These are phyloP conservation scores for Lasioglossum vierecki DNA, from an alignment of 2,888 invertebrate species.

Conservation along the genomic window DNA sequence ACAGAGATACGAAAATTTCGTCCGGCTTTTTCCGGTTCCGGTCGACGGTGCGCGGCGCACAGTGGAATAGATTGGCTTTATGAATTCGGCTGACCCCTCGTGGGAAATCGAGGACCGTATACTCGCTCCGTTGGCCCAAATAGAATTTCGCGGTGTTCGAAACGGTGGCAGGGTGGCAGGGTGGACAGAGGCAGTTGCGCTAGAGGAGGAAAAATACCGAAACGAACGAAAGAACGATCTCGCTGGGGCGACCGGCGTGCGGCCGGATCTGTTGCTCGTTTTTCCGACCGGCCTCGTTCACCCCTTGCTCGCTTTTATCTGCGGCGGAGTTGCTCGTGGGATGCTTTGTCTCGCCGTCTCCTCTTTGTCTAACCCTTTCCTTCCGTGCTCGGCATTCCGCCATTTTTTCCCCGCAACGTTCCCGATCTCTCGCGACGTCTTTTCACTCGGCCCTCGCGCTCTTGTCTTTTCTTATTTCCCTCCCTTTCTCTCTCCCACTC, in stretches of 20 bases:
- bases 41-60: background rate
- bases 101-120: conserved; percentile 54
- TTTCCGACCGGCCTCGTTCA: conserved; percentile 6
- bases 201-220: background rate
- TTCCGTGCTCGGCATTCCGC: background rate
- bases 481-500: background rate
- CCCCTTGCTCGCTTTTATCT: background rate
- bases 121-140: conserved; percentile 35
- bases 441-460: background rate
- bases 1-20: background rate
- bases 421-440: background rate
- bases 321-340: background rate
- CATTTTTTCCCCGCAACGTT: conserved; percentile 10
- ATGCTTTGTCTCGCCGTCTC: conserved; percentile 14
- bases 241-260: background rate
- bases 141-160: conserved; percentile 48
- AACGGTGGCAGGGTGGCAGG: background rate
- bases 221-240: conserved; percentile 22
- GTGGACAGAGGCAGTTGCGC: too few species aligned
- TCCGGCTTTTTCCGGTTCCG: background rate
- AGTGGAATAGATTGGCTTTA: conserved; percentile 51
- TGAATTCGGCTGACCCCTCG: conserved; percentile 57
- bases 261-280: conserved; percentile 35
- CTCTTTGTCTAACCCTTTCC: background rate
- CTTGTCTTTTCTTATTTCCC: conserved; percentile 1